These are phyloP conservation scores for Pterocles gutturalis DNA, from an alignment of 2,113 vertebrate species.

Conservation along the genomic window DNA sequence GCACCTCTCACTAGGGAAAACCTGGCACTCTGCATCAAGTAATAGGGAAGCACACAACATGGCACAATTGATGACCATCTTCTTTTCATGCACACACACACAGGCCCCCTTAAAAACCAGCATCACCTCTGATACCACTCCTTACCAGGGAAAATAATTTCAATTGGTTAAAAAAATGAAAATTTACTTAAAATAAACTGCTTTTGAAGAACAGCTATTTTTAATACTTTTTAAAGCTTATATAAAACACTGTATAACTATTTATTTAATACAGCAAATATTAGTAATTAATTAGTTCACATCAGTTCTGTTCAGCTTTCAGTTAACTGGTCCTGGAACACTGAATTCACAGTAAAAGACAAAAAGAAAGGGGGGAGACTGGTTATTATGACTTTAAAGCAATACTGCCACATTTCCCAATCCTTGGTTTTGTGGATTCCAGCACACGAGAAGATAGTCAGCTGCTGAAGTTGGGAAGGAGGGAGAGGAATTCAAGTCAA, in stretches of 20 bases:
- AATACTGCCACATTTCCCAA: neutral
- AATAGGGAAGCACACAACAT: neutral
- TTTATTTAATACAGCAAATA: neutral
- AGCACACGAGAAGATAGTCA: neutral
- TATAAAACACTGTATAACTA: neutral
- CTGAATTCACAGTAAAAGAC: neutral
- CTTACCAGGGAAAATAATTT: neutral
- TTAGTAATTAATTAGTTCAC: neutral
- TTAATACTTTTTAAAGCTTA: neutral
- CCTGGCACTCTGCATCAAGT: neutral
- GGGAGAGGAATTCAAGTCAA: neutral
- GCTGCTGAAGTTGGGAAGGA: neutral
- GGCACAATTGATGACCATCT: neutral
- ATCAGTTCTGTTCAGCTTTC: neutral
- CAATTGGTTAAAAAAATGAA: neutral
- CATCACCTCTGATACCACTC: neutral
- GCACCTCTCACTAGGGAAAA: neutral
- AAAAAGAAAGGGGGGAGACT: neutral
- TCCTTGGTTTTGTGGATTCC: neutral
- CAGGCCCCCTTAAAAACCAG: rapidly evolving
- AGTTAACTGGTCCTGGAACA: neutral
- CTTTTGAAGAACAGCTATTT: neutral
- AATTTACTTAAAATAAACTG: neutral
- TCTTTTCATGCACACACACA: neutral
- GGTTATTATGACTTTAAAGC: neutral